Percentiles rank a stretch among this genome's conserved stretches.
Evolutionary conservation across 1,140 invertebrate genomes (phyloP).

Genomic region (Cydia pomonella): DNA sequence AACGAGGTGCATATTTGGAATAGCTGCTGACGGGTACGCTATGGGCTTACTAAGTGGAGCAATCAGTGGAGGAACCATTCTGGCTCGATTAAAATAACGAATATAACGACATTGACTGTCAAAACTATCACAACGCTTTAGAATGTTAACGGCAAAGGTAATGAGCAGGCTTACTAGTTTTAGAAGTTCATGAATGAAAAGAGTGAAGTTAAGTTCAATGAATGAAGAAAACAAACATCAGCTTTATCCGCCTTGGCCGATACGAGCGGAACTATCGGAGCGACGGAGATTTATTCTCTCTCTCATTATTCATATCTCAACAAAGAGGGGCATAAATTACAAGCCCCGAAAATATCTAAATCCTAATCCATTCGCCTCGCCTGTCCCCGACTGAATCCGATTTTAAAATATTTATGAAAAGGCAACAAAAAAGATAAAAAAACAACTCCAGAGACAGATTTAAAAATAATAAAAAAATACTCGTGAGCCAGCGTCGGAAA

Average conservation of each 20-base stretch:
- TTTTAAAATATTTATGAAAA: conserved; percentile 80
- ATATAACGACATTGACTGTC: conserved; percentile 4
- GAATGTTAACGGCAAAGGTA: conserved; percentile 41
- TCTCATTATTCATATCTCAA: conserved; percentile 76
- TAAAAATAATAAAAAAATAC: conserved; percentile 70
- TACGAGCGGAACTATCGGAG: conserved; percentile 57
- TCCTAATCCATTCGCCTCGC: conserved; percentile 77
- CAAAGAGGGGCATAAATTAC: conserved; percentile 76
- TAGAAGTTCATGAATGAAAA: conserved; percentile 34
- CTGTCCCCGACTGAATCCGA: conserved; percentile 74
- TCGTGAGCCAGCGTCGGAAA: conserved; percentile 68
- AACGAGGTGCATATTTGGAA: conserved; percentile 70
- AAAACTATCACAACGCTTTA: conserved; percentile 31
- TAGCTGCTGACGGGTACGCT: conserved; percentile 64
- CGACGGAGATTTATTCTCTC: conserved; percentile 58
- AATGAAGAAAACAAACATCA: conserved; percentile 52
- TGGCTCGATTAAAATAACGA: neutral
- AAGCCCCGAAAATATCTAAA: conserved; percentile 76
- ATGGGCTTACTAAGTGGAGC: conserved; percentile 52
- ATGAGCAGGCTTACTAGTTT: conserved; percentile 52
- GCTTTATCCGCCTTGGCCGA: conserved; percentile 43
- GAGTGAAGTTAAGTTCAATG: neutral
- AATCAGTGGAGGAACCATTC: conserved; percentile 60
- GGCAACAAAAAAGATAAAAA: conserved; percentile 62
- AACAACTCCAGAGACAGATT: conserved; percentile 62